phyloP scores from a whole-genome alignment of 30 jellyfish, hydroid and myxozoan genomes.

The Turritopsis dohrnii region DNA sequence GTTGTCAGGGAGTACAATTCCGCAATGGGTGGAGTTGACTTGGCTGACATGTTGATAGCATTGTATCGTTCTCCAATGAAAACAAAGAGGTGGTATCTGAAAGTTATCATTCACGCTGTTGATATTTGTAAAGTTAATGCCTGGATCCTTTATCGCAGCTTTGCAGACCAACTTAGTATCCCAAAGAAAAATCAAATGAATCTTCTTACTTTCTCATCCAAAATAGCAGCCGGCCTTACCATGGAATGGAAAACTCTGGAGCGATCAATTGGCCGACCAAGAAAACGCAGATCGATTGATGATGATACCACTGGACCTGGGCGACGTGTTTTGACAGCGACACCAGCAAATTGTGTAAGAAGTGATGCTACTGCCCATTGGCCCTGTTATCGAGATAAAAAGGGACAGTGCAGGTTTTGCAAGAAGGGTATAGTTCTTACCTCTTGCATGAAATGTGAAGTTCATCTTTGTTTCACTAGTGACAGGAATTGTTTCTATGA shows the following conservation, averaged over 20 bases:
- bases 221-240: constrained; percentile 19
- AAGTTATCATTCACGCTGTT: constrained; percentile 30
- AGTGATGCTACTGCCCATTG: constrained; percentile 29
- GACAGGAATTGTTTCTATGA: constrained; percentile 30
- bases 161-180: constrained; percentile 19
- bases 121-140: constrained; percentile 46
- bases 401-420: constrained; percentile 25
- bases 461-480: constrained; percentile 22
- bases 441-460: constrained; percentile 27
- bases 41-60: constrained; percentile 57
- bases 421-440: not conserved
- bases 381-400: constrained; percentile 25
- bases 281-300: constrained; percentile 5
- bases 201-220: constrained; percentile 1
- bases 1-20: constrained; percentile 46
- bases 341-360: not conserved
- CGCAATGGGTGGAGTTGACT: constrained; percentile 73
- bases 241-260: not conserved
- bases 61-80: constrained; percentile 41
- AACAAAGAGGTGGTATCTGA: constrained; percentile 44
- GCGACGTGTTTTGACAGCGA: constrained; percentile 30
- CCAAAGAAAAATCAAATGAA: constrained; percentile 29
- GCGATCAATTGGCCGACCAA: constrained; percentile 36
- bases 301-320: constrained; percentile 26
- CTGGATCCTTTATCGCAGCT: constrained; percentile 54